These are phyloP conservation scores for Caenorhabditis brenneri DNA, from an alignment of 1,140 invertebrate genomes.

Conservation along the genomic window DNA sequence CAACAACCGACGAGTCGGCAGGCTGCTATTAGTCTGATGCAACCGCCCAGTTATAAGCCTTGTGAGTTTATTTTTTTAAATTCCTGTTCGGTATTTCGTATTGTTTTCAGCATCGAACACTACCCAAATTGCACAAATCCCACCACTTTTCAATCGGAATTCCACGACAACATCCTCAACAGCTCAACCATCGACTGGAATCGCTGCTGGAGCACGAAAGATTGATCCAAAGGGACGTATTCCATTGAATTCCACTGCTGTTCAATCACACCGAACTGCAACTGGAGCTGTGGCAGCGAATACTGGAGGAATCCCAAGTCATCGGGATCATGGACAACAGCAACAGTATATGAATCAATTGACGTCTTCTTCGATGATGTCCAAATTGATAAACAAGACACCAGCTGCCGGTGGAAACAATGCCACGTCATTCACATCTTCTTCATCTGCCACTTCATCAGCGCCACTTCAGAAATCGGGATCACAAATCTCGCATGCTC, in stretches of 20 bases:
- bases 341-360: conserved; percentile 31
- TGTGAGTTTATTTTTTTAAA: not conserved
- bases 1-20: conserved; percentile 10
- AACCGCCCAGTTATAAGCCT: conserved; percentile 27
- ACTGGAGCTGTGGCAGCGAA: conserved; percentile 10
- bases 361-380: conserved; percentile 26
- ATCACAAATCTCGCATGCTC: conserved; percentile 66
- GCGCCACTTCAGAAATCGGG: conserved; percentile 63
- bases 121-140: conserved; percentile 15
- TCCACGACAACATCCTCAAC: not conserved
- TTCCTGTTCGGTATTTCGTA: not conserved
- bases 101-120: conserved; percentile 5
- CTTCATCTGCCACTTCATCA: conserved; percentile 58
- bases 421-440: conserved; percentile 54
- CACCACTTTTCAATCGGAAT: conserved; percentile 2
- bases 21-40: conserved; percentile 37
- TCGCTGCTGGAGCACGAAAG: conserved; percentile 36
- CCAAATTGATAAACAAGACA: conserved; percentile 16
- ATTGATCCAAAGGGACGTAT: conserved; percentile 48
- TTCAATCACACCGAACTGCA: not conserved
- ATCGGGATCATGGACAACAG: conserved; percentile 1
- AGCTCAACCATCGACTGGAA: not conserved
- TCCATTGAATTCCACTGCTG: conserved; percentile 11
- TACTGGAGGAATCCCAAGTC: conserved; percentile 9
- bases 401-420: conserved; percentile 18